Conservation (phyloP, 2,113 vertebrate genomes). For the Mustelus asterias region DNA sequence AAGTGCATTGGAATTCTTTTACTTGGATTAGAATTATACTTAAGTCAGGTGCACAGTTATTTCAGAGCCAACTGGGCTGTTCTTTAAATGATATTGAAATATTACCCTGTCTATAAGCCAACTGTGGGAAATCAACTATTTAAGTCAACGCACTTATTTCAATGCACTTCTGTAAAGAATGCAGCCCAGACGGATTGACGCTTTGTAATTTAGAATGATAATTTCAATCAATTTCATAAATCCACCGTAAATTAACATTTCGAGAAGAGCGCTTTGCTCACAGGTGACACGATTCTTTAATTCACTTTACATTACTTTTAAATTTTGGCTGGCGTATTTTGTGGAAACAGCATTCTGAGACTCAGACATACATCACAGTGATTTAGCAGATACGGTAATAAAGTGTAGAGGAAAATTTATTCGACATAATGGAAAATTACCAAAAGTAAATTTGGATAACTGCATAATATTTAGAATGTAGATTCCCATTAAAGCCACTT, state of each 20-base stretch:
- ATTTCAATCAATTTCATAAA: not conserved
- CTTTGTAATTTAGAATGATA: not conserved
- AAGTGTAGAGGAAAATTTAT: not conserved
- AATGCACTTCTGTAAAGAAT: not conserved
- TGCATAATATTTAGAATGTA: constrained; percentile 4
- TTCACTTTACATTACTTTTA: not conserved
- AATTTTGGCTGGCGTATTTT: not conserved
- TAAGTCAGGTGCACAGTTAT: not conserved
- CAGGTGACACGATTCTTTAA: not conserved
- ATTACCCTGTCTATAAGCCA: not conserved
- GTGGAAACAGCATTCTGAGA: not conserved
- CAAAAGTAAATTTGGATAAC: not conserved
- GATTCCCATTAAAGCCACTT: constrained; percentile 20
- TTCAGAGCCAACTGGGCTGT: not conserved
- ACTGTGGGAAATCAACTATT: not conserved
- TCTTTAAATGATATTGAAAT: constrained; percentile 4
- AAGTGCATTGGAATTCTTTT: constrained; percentile 6
- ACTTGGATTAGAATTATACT: not conserved
- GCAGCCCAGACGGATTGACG: not conserved
- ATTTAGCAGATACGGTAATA: not conserved
- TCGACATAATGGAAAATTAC: constrained; percentile 29
- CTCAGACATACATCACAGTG: not conserved
- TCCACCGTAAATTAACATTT: not conserved
- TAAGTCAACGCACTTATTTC: not conserved
- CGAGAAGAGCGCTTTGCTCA: not conserved